Evolutionary conservation across 1,140 invertebrate species (phyloP), one percentile per base, ranked within the genome.

Genomic region (Maniola jurtina): DNA sequence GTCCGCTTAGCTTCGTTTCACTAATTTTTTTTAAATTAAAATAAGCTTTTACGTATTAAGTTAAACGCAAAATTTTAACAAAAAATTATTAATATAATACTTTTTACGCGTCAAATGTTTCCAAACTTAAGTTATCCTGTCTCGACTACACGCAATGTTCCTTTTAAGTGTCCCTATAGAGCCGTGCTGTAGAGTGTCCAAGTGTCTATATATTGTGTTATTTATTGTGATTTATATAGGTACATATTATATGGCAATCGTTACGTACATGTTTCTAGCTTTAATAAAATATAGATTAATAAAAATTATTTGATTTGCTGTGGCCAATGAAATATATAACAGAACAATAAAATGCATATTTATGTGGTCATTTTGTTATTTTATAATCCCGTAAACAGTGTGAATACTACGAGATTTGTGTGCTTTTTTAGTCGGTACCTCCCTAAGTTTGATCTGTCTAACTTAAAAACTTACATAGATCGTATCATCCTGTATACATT

Each of bases 181-280:
- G 57, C 67, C 66, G 42, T 67, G 72, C 61, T 60, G 68, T 76
- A 76, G 66, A 55, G 61, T 63, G 60, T 64, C 59, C 68, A 61
- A 67, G 48, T 68, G 66, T 64, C 52, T 64, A 54, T 64, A 52
- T 70, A 69, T 72, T 72, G 50, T 66, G 52, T 55, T 55, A 72
- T 35, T 57, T 64, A 42, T 42, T 64, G 54, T 67, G 57, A 70
- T 73, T 52, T 62, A 66, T 72, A 25, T 25, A n/a, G n/a, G n/a
- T 25, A 25, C 25, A 25, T 25, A 25, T 67, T 72, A 52, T 68
- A 59, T 66, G 56, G 55, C 59, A 63, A 54, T 59, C 33, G 55
- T 72, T 58, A 71, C 34, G 36, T 71, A 62, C 81, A 84, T 86
- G 84, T 86, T 85, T 79, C 76, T 85, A 84, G 86, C 77, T 83